These are phyloP conservation scores for Melanotaenia trifasciata DNA, from an alignment of 2,797 vertebrate species.

Conservation along the genomic window DNA sequence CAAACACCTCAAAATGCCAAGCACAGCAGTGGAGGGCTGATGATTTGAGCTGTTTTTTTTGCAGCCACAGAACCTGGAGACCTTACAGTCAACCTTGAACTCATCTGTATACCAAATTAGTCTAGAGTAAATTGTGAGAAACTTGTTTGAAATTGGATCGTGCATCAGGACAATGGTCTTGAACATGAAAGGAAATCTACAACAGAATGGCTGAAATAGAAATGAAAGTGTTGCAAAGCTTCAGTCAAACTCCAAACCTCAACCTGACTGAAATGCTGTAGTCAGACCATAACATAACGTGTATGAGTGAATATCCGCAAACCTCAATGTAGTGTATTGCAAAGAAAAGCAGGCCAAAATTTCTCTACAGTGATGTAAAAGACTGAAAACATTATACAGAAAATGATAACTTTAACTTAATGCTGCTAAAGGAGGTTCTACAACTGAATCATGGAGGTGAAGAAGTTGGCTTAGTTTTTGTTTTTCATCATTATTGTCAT, in stretches of 20 bases:
- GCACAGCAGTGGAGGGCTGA: neutral
- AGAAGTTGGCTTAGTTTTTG: neutral
- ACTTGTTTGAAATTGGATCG: neutral
- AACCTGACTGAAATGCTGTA: neutral
- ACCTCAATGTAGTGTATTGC: neutral
- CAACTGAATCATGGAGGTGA: too few species aligned
- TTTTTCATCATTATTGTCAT: too few species aligned
- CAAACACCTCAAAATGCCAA: neutral
- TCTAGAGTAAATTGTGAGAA: neutral
- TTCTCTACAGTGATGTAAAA: neutral
- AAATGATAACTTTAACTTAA: neutral
- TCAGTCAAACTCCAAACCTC: neutral
- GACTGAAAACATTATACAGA: neutral
- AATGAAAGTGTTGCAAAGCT: neutral
- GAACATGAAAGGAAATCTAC: neutral
- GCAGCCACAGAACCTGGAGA: neutral
- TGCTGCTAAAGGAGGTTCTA: neutral
- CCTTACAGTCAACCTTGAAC: neutral
- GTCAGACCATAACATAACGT: neutral
- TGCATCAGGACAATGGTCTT: neutral
- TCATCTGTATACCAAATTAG: neutral
- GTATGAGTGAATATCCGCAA: neutral
- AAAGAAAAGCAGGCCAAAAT: neutral
- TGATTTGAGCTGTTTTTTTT: neutral
- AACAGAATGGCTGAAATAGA: neutral